A percentile compares a stretch with the other conserved stretches of the same genome.
Evolutionary conservation across 2,888 invertebrate genomes (phyloP).

Genomic region (Cheilosia variabilis): DNA sequence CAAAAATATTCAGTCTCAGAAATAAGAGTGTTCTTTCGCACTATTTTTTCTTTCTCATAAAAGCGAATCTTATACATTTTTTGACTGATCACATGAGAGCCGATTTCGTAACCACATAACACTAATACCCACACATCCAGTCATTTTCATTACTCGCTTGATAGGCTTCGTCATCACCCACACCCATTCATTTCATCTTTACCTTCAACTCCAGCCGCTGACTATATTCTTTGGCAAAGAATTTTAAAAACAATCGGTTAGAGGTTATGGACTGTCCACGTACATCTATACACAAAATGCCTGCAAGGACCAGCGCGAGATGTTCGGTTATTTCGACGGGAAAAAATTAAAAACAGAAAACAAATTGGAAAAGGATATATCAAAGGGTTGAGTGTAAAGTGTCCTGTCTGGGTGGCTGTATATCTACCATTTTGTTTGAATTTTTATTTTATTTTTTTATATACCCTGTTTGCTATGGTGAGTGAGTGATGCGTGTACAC

Average conservation of each 20-base stretch:
- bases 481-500: slow-evolving; percentile 71
- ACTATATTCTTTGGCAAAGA: slow-evolving; percentile 65
- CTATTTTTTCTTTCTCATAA: not conserved
- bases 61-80: not conserved
- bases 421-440: slow-evolving; percentile 72
- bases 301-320: slow-evolving; percentile 60
- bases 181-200: slow-evolving; percentile 40
- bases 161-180: slow-evolving; percentile 62
- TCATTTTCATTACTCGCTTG: slow-evolving; percentile 74
- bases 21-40: too few species aligned
- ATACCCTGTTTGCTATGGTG: slow-evolving; percentile 21
- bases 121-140: slow-evolving; percentile 64
- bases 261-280: slow-evolving; percentile 63
- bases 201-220: slow-evolving; percentile 28
- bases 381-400: slow-evolving; percentile 65
- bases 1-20: too few species aligned
- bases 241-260: slow-evolving; percentile 66
- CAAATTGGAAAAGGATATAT: slow-evolving; percentile 47
- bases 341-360: slow-evolving; percentile 26
- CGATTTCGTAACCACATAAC: slow-evolving; percentile 48
- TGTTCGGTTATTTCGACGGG: slow-evolving; percentile 38
- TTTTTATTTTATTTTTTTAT: slow-evolving; percentile 59
- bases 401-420: slow-evolving; percentile 59
- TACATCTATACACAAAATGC: slow-evolving; percentile 40
- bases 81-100: not conserved